A percentile compares a stretch with the other conserved stretches of the same genome.
Conservation (phyloP, 2,113 vertebrate species). For the Hyaena hyaena region DNA sequence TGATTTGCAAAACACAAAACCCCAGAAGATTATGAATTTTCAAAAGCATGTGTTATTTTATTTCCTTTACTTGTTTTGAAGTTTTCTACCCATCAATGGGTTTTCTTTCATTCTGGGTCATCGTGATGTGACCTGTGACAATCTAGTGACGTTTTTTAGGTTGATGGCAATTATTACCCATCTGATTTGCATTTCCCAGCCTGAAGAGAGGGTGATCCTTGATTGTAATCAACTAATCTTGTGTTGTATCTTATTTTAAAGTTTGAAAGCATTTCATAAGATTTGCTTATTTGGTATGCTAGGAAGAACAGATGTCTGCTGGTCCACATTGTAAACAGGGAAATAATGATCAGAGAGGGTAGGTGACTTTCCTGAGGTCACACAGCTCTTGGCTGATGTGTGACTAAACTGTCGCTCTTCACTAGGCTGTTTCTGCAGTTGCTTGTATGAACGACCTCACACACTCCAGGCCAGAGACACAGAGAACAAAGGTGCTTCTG, state of each 20-base stretch:
- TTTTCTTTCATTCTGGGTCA: not conserved
- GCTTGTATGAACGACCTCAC: accelerated
- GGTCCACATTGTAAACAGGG: not conserved
- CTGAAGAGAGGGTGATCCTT: not conserved
- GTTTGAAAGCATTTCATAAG: not conserved
- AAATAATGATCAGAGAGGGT: not conserved
- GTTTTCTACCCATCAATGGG: not conserved
- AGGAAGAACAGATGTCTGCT: not conserved
- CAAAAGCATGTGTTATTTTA: not conserved
- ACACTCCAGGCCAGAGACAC: accelerated
- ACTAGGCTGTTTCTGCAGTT: accelerated
- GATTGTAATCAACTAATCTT: not conserved
- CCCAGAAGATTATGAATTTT: not conserved
- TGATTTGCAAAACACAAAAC: not conserved
- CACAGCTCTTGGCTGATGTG: accelerated
- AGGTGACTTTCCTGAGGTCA: not conserved
- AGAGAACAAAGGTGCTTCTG: accelerated
- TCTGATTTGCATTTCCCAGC: not conserved
- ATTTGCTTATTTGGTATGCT: not conserved
- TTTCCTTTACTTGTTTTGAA: not conserved
- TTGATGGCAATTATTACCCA: not conserved
- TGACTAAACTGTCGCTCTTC: accelerated
- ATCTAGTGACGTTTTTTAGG: not conserved
- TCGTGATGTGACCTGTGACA: not conserved
- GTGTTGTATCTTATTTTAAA: not conserved